Evolutionary conservation across 2,888 invertebrate species (phyloP), one percentile per base, ranked within the genome.

Genomic region (Drosophila fulvimacula): DNA sequence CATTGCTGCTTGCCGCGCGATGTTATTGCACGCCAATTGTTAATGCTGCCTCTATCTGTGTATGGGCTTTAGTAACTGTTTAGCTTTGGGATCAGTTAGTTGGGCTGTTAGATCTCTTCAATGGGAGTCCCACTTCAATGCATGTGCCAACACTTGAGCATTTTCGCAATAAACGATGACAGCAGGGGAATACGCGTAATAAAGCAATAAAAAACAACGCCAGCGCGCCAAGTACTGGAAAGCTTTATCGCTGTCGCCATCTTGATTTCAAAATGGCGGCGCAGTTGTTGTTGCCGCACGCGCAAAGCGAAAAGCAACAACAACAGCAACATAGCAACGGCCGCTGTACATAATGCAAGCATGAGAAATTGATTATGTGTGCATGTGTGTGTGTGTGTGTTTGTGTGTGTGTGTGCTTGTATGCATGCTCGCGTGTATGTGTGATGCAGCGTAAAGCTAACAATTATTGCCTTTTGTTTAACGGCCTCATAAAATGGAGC

Each of bases 211-310:
- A 72, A 52, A 48, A 68, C 5, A 60, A 52, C 60, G 48, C 21
- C 44, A 49, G 39, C 57, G 57, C 44, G 32, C 34, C 52, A 65
- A 76, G 59, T 63, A 49, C 58, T 69, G 61, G 44, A 61, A 58
- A 68, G 66, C 75, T 76, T 82, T 82, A 81, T 82, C 81, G 72
- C 78, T 75, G 84, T 72, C 75, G 81, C 82, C 84, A 83, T 83
- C 82, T 81, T 79, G 79, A 77, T 83, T 74, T 77, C 76, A 81
- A 82, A 82, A 82, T 82, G 82, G 83, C 81, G 83, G 76, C 76
- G 81, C 71, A 64, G 64, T 49, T 68, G 57, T 53, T 64, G 70
- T 73, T 73, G 38, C 66, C 65, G 74, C 68, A 70, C 76, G 64
- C 69, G 41, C 57, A 55, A 57, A 57, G 17, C 53, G 41, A 41